Evolutionary conservation across 2,888 invertebrate species (phyloP).

Genomic region (Adela reaumurella): DNA sequence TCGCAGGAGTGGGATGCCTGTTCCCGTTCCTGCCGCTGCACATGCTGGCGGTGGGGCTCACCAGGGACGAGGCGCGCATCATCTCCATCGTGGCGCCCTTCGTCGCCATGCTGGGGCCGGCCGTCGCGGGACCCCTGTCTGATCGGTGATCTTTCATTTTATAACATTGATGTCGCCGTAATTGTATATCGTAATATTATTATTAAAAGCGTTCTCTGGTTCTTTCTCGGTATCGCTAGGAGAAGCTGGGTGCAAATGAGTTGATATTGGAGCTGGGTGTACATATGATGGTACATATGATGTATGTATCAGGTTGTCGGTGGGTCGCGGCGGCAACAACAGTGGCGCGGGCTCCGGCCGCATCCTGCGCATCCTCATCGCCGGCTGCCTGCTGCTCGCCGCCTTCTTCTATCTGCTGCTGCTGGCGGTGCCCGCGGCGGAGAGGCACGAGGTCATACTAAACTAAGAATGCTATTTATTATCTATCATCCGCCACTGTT

Average conservation of each 20-base stretch:
- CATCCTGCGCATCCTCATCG: conserved; percentile 65
- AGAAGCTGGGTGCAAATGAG: too few species aligned
- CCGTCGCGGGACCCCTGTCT: conserved; percentile 73
- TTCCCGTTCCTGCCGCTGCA: conserved; percentile 79
- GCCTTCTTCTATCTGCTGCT: conserved; percentile 67
- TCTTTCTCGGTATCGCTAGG: too few species aligned
- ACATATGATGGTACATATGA: background rate
- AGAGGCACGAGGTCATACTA: conserved; percentile 58
- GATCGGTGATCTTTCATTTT: conserved; percentile 52
- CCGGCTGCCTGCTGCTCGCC: conserved; percentile 62
- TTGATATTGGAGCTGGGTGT: background rate
- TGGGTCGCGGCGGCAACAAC: conserved; percentile 35
- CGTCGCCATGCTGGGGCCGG: conserved; percentile 73
- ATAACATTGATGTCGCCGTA: too few species aligned
- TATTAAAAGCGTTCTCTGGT: too few species aligned
- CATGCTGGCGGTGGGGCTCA: conserved; percentile 70
- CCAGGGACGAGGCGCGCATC: conserved; percentile 68
- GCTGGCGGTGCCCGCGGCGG: conserved; percentile 63
- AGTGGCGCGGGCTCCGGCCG: conserved; percentile 55
- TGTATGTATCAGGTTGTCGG: conserved; percentile 29
- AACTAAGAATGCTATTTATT: background rate
- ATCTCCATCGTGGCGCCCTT: conserved; percentile 78
- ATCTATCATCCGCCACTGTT: too few species aligned
- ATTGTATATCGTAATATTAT: too few species aligned
- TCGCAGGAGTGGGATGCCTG: conserved; percentile 77